These are phyloP conservation scores for Solenopsis fugax DNA, from an alignment of 1,140 invertebrate genomes.

Conservation along the genomic window DNA sequence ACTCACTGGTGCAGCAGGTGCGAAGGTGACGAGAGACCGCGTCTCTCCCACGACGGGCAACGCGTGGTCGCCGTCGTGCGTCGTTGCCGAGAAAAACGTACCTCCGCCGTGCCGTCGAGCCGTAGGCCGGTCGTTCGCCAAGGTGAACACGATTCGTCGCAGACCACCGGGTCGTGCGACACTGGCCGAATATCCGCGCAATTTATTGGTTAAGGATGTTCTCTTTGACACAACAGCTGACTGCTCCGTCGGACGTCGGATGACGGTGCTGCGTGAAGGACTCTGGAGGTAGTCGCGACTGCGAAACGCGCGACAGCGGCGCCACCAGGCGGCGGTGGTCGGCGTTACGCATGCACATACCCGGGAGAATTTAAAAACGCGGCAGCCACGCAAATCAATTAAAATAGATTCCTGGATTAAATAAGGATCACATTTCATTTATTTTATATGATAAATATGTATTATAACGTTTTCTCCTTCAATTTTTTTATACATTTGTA, in stretches of 20 bases:
- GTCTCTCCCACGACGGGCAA: not conserved
- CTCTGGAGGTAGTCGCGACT: not conserved
- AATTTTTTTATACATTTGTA: too few relatives aligned
- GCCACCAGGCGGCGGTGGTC: not conserved
- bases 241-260: too few relatives aligned
- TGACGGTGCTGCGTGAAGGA: slow-evolving; percentile 17
- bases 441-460: too few relatives aligned
- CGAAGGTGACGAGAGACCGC: not conserved
- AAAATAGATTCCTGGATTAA: too few relatives aligned
- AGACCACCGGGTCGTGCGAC: not conserved
- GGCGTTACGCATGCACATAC: not conserved
- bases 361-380: slow-evolving; percentile 9
- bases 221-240: slow-evolving; percentile 78
- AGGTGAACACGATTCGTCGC: not conserved
- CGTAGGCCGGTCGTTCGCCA: not conserved
- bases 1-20: not conserved
- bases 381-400: too few relatives aligned
- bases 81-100: slow-evolving; percentile 4
- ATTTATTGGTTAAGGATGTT: slow-evolving; percentile 77
- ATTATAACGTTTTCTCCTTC: too few relatives aligned
- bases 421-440: too few relatives aligned
- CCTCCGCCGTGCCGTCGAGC: not conserved
- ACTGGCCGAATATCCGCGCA: slow-evolving; percentile 53
- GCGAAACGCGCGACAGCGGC: too few relatives aligned
- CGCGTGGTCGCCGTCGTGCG: not conserved